A percentile compares a stretch with the other conserved stretches of the same genome.
Conservation (phyloP, 1,140 invertebrate genomes). For the Pristionchus pacificus region DNA sequence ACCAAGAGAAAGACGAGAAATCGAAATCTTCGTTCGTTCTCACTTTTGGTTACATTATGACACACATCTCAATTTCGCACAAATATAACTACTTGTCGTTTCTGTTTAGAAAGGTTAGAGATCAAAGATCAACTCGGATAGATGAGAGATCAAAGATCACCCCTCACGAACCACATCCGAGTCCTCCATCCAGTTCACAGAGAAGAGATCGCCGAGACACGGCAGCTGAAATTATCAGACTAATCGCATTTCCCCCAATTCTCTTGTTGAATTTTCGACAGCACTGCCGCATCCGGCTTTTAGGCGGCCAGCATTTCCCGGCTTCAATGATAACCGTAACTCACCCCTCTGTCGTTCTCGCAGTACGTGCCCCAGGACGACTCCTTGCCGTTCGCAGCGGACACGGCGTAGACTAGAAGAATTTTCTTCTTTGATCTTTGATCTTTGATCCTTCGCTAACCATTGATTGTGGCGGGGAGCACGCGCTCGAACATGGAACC, state of each 20-base stretch:
- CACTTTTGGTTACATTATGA: neutral
- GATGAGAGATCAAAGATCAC: constrained; percentile 1
- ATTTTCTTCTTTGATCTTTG: too few relatives aligned
- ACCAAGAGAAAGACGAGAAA: too few relatives aligned
- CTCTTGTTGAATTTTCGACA: too few relatives aligned
- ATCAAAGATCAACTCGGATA: constrained; percentile 6
- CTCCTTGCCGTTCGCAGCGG: constrained; percentile 66
- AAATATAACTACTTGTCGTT: neutral
- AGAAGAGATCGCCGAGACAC: constrained; percentile 58
- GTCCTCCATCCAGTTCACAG: constrained; percentile 70
- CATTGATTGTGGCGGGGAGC: constrained; percentile 63
- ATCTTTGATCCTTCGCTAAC: constrained; percentile 55
- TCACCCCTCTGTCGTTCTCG: too few relatives aligned
- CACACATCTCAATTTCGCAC: constrained; percentile 3
- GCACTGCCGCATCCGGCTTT: too few relatives aligned
- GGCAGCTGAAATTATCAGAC: constrained; percentile 34
- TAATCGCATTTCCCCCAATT: too few relatives aligned
- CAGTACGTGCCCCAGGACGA: constrained; percentile 54
- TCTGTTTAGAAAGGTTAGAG: neutral
- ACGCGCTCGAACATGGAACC: constrained; percentile 69
- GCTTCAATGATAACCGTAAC: too few relatives aligned
- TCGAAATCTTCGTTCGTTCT: too few relatives aligned
- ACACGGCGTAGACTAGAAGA: constrained; percentile 67
- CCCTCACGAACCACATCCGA: constrained; percentile 62
- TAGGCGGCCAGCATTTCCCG: too few relatives aligned